phyloP scores from a whole-genome alignment of 2,888 invertebrate species.

The Drosophila setosimentum region DNA sequence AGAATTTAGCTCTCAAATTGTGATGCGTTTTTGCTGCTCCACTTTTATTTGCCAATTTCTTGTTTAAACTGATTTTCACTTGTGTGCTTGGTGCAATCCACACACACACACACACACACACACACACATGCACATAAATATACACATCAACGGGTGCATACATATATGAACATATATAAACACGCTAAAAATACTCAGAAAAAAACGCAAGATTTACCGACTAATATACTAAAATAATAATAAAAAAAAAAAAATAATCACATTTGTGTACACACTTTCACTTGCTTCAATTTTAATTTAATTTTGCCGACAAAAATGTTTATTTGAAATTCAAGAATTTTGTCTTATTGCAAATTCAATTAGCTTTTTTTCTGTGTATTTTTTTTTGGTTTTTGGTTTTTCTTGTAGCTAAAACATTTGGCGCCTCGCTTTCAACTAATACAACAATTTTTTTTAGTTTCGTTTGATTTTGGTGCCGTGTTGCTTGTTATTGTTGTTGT shows the following conservation, averaged over 20 bases:
- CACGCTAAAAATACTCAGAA: conserved; percentile 58
- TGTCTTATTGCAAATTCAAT: conserved; percentile 10
- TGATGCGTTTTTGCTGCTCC: conserved; percentile 15
- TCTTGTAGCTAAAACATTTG: conserved; percentile 24
- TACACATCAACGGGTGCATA: not conserved
- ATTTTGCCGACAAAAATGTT: conserved; percentile 20
- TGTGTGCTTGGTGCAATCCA: conserved; percentile 33
- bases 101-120: conserved; percentile 17
- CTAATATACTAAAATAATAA: conserved; percentile 23
- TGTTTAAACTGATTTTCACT: conserved; percentile 37
- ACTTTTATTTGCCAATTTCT: conserved; percentile 45
- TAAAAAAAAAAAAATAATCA: not conserved
- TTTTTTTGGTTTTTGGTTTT: conserved; percentile 4
- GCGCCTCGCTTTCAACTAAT: conserved; percentile 43
- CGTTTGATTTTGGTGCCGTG: conserved; percentile 37
- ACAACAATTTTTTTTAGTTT: conserved; percentile 25
- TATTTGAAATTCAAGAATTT: conserved; percentile 9
- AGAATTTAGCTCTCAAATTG: conserved; percentile 23
- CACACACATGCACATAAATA: not conserved
- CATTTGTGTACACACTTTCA: conserved; percentile 31
- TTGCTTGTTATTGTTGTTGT: conserved; percentile 40
- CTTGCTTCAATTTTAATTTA: conserved; percentile 34
- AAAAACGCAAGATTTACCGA: conserved; percentile 27
- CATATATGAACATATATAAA: conserved; percentile 4
- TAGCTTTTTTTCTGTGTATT: conserved; percentile 13